Evolutionary conservation across 2,797 vertebrate species (phyloP), one percentile per base, ranked within the genome.

Genomic region (Brachymystax lenok): DNA sequence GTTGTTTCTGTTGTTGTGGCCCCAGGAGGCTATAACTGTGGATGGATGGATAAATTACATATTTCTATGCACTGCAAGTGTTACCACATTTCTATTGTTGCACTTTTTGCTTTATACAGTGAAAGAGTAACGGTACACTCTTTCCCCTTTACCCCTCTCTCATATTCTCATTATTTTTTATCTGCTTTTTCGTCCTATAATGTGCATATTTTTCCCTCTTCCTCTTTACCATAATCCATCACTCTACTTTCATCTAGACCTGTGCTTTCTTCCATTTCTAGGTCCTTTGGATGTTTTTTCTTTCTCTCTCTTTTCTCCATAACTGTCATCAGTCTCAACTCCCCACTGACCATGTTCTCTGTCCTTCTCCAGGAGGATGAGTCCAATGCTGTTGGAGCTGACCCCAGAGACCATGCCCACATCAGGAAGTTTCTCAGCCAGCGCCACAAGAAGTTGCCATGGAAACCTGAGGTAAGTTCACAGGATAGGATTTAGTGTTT

Each of bases 391-490:
- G 70, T 77, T 24, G 80, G 77, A 64, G 59, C 63, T 71, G 73
- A 84, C 3, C 46, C 75, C 68, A 80, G 75, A 80, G 83, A 88
- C 77, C 82, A 85, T 68, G 77, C 80, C 35, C 73, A 84, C 74
- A 77, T 87, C 71, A 78, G 82, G 68, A 90, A 84, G 81, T 84
- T 85, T 66, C 86, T 91, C 33, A 52, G 76, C 74, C 84, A 85
- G 84, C 87, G 84, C 74, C 84, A 86, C 74, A 89, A 74, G 35
- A 84, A 74, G 80, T 88, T 89, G 78, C 86, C 79, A 74, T 91
- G 90, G 90, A 89, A 89, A 87, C 87, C 84, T 33, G 90, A 91
- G 88, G 90, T 89, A 79, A 80, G 79, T 56, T n/a, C 33, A 33
- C 2, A 5, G 50, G 17, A 73, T 72, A 19, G 17, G 3, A 33